Conservation (phyloP, 1,140 invertebrate species). For the Drosophila paulistorum region DNA sequence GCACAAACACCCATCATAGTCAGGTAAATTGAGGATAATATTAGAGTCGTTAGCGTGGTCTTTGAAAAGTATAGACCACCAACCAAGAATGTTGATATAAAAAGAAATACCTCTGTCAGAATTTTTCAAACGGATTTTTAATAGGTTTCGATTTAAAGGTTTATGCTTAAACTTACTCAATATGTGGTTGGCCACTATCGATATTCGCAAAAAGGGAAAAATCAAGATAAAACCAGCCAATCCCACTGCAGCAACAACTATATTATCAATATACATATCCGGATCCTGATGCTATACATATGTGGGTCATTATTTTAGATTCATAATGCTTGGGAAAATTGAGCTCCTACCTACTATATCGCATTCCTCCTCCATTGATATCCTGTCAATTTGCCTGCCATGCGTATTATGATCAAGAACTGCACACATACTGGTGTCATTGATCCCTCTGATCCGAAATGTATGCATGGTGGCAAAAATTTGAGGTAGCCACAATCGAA, state of each 20-base stretch:
- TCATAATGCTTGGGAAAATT: slow-evolving; percentile 25
- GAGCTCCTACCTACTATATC: slow-evolving; percentile 65
- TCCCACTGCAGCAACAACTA: slow-evolving; percentile 53
- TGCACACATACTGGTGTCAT: slow-evolving; percentile 84
- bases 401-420: slow-evolving; percentile 45
- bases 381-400: neutral
- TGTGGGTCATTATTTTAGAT: slow-evolving; percentile 56
- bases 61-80: slow-evolving; percentile 53
- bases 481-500: slow-evolving; percentile 84
- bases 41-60: slow-evolving; percentile 24
- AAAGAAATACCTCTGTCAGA: slow-evolving; percentile 54
- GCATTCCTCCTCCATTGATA: slow-evolving; percentile 41
- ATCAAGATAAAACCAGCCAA: slow-evolving; percentile 52
- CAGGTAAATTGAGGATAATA: slow-evolving; percentile 63
- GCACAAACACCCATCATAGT: slow-evolving; percentile 84
- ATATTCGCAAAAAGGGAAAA: slow-evolving; percentile 56
- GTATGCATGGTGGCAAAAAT: slow-evolving; percentile 84
- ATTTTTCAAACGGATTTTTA: neutral
- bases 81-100: slow-evolving; percentile 52
- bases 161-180: slow-evolving; percentile 49
- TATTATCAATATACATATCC: slow-evolving; percentile 53
- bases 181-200: slow-evolving; percentile 42
- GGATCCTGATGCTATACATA: slow-evolving; percentile 40
- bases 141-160: too few species aligned
- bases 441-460: slow-evolving; percentile 77